phyloP scores from a whole-genome alignment of 2,113 vertebrate species.

The Porphyrio hochstetteri region DNA sequence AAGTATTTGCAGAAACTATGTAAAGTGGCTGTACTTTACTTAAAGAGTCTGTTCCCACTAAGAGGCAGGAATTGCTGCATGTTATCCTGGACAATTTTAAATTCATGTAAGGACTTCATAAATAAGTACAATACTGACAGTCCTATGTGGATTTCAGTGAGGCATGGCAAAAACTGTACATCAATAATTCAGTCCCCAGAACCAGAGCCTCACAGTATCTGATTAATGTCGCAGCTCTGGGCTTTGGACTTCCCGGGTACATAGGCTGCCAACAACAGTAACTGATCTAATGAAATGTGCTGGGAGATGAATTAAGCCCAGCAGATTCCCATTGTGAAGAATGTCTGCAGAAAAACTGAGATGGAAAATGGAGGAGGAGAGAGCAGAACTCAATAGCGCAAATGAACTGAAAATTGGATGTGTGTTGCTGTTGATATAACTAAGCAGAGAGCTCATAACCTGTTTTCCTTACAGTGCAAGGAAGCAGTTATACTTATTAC shows the following conservation, averaged over 20 bases:
- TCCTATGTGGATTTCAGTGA: background rate
- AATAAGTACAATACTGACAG: background rate
- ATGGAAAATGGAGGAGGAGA: background rate
- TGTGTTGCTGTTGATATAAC: background rate
- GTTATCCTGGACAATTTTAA: background rate
- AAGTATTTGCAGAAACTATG: background rate
- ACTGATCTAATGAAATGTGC: background rate
- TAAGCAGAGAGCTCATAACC: background rate
- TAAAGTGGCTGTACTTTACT: background rate
- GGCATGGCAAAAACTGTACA: background rate
- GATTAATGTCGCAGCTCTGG: background rate
- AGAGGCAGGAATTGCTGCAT: background rate
- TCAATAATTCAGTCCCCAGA: constrained; percentile 5
- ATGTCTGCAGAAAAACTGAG: background rate
- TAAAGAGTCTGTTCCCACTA: background rate
- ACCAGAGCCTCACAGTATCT: background rate
- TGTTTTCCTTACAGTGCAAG: background rate
- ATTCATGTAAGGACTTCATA: background rate
- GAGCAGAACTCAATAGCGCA: background rate
- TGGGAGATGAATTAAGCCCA: background rate
- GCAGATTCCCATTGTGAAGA: background rate
- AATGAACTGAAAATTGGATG: background rate
- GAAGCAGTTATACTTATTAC: background rate
- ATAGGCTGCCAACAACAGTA: background rate
- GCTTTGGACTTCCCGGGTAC: background rate